phyloP scores from a whole-genome alignment of 2,113 vertebrate genomes.

The Cryptoleucopteryx plumbea region DNA sequence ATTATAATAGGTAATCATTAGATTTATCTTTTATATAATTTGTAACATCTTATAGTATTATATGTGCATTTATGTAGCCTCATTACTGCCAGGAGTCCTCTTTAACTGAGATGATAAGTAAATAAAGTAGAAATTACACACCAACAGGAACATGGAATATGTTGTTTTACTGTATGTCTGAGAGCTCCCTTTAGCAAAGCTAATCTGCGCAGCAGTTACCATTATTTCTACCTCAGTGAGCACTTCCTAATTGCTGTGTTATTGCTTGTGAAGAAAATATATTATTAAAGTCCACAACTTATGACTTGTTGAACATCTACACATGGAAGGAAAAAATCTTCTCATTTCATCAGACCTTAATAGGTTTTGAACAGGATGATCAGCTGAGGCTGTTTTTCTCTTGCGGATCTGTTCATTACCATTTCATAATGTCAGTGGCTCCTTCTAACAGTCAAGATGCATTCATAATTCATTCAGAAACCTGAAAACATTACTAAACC shows the following conservation, averaged over 20 bases:
- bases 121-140: slow-evolving; percentile 82
- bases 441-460: slow-evolving; percentile 66
- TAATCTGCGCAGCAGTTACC: slow-evolving; percentile 77
- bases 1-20: slow-evolving; percentile 78
- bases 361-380: slow-evolving; percentile 69
- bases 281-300: slow-evolving; percentile 79
- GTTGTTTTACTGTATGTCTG: slow-evolving; percentile 79
- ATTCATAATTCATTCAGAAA: slow-evolving; percentile 78
- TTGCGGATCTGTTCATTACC: slow-evolving; percentile 63
- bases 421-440: slow-evolving; percentile 63
- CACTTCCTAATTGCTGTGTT: slow-evolving; percentile 80
- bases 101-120: slow-evolving; percentile 81
- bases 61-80: slow-evolving; percentile 69
- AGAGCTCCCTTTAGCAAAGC: slow-evolving; percentile 73
- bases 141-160: slow-evolving; percentile 71
- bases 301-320: slow-evolving; percentile 75
- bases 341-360: slow-evolving; percentile 69
- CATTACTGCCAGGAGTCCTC: slow-evolving; percentile 80
- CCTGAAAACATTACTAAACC: slow-evolving; percentile 73
- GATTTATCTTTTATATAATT: slow-evolving; percentile 79
- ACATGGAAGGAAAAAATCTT: slow-evolving; percentile 33
- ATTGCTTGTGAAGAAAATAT: slow-evolving; percentile 80
- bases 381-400: slow-evolving; percentile 48
- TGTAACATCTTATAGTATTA: slow-evolving; percentile 72
- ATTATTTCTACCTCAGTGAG: slow-evolving; percentile 82